Evolutionary conservation across 2,797 vertebrate genomes (phyloP).

Genomic region (Phalanger gymnotis): DNA sequence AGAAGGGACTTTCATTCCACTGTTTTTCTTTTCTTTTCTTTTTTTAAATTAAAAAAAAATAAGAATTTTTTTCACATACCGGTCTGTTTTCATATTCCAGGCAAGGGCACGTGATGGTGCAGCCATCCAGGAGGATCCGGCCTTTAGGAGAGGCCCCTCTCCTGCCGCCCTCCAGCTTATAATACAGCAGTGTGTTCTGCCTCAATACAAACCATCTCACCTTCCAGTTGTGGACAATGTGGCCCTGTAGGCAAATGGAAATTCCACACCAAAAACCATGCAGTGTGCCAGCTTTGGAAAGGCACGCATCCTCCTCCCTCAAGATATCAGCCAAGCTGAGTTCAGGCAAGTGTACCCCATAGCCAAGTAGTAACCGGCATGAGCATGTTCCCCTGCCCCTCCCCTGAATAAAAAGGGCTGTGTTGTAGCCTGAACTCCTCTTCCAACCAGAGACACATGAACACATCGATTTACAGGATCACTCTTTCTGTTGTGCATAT

Average conservation of each 20-base stretch:
- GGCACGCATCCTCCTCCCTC: neutral
- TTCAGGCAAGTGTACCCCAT: neutral
- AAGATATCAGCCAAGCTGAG: neutral
- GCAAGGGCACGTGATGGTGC: constrained; percentile 92
- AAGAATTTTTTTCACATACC: constrained; percentile 82
- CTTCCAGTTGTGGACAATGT: constrained; percentile 97
- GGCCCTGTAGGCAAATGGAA: constrained; percentile 87
- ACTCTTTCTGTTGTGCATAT: neutral
- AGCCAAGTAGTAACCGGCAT: neutral
- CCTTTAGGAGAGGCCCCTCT: constrained; percentile 91
- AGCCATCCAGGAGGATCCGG: constrained; percentile 89
- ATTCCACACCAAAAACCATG: constrained; percentile 8
- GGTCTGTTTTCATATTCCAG: constrained; percentile 93
- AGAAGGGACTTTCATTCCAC: neutral
- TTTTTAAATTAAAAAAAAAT: neutral
- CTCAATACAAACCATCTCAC: constrained; percentile 93
- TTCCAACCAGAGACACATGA: neutral
- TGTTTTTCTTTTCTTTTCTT: neutral
- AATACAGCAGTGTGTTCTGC: constrained; percentile 93
- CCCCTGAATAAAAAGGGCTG: neutral
- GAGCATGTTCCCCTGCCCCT: neutral
- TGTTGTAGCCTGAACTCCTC: neutral
- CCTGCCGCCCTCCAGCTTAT: constrained; percentile 92
- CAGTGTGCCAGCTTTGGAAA: neutral
- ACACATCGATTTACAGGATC: neutral